A percentile compares a stretch with the other conserved stretches of the same genome.
Evolutionary conservation across 2,888 invertebrate genomes (phyloP).

Genomic region (Conchocele bisecta): DNA sequence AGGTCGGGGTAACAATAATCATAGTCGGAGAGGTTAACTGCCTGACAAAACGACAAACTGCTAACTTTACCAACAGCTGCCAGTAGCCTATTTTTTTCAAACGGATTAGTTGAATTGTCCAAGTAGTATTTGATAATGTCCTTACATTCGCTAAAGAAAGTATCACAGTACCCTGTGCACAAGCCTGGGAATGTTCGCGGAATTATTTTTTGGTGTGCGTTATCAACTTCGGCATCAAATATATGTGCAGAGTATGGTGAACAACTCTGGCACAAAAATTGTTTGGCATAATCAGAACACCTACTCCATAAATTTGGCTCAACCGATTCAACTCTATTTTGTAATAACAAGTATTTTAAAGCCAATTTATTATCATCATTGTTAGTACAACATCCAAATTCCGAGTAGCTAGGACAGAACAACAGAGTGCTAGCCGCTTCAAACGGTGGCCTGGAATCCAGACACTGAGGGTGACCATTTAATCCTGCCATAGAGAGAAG

Average conservation of each 20-base stretch:
- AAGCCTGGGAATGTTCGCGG: constrained; percentile 75
- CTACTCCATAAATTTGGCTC: constrained; percentile 40
- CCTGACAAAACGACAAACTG: constrained; percentile 64
- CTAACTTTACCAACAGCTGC: constrained; percentile 3
- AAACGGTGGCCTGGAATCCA: constrained; percentile 79
- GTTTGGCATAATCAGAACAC: constrained; percentile 66
- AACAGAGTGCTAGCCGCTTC: constrained; percentile 42
- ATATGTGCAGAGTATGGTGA: constrained; percentile 80
- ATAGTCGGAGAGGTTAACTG: constrained; percentile 61
- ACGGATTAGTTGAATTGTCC: constrained; percentile 40
- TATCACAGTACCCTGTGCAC: constrained; percentile 69
- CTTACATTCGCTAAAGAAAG: constrained; percentile 68
- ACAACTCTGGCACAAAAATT: constrained; percentile 77
- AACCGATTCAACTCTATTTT: constrained; percentile 26
- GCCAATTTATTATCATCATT: constrained; percentile 60
- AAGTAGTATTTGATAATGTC: constrained; percentile 62
- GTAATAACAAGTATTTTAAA: constrained; percentile 52
- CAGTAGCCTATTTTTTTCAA: constrained; percentile 32
- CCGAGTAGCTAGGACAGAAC: constrained; percentile 75
- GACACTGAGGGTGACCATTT: constrained; percentile 75
- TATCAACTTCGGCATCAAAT: constrained; percentile 73
- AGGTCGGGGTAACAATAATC: constrained; percentile 79
- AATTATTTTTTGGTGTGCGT: constrained; percentile 8
- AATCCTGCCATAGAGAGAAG: background rate
- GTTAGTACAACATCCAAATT: constrained; percentile 77